Evolutionary conservation across 1,140 invertebrate species (phyloP), one percentile per base, ranked within the genome.

Genomic region (Meloidogyne floridensis): DNA sequence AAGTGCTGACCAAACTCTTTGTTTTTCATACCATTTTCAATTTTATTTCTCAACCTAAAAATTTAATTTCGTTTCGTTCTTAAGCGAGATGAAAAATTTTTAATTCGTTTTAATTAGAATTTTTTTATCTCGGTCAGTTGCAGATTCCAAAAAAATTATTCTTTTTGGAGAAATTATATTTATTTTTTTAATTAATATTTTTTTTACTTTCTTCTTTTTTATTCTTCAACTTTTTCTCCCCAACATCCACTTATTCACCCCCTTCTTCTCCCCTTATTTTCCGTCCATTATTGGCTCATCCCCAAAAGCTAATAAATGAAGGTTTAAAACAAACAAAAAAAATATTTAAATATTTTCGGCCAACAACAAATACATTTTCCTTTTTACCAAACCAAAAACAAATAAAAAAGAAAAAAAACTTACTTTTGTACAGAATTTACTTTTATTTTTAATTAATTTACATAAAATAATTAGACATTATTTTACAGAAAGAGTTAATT

Each of bases 301-400:
- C 59, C 59, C 59, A 65, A 65, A 65, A 65, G n/a, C 11, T 15
- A 59, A 15, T 59, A 65, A 65, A 32, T 32, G 59, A n/a, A 65
- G n/a, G 59, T 65, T 65, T 65, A 65, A 18, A 65, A 65, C 59
- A 65, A 65, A 65, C 59, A 65, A 59, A 65, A 65, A 15, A n/a
- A 65, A 65, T 65, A 65, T 65, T 65, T 65, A 65, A n/a, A 65
- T n/a, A 65, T 65, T 65, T 65, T 65, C 59, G 59, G 59, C 7
- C n/a, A 65, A 65, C 59, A 65, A 65, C 59, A 65, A 65, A 65
- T 2, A 65, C 56, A 59, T 59, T 59, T 65, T 18, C 6, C 7
- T 65, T 65, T 65, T 65, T 65, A 65, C 59, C 7, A 65, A 65
- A 65, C 59, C 15, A 65, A 65, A 65, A 65, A 65, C n/a, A 65